Evolutionary conservation across 2,113 vertebrate genomes (phyloP), one percentile per base, ranked within the genome.

Genomic region (Orycteropus afer): DNA sequence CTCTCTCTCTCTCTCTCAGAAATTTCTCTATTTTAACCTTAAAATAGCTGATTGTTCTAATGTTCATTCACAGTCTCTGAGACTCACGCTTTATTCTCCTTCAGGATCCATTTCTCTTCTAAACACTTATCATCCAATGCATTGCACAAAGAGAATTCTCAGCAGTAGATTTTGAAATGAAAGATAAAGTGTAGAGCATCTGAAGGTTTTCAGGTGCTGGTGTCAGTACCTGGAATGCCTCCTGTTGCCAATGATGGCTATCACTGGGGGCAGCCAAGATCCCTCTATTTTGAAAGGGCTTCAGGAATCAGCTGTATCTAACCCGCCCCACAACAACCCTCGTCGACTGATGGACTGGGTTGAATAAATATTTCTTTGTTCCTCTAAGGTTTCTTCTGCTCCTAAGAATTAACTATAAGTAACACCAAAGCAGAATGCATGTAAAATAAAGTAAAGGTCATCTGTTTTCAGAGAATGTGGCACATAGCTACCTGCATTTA

Each of bases 151-250:
- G 98, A 98, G 97, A 98, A 97, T 96, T 98, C 98, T 97, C 98
- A 98, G 98, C 98, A 98, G 98, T 97, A 94, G 97, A 95, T 98
- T 98, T 98, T 98, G 96, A 98, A 98, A 98, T 98, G 98, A 98
- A 98, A 98, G 98, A 97, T 92, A 94, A 98, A 98, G 97, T 97
- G 97, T 96, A 89, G 96, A 95, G 97, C 97, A 96, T 98, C 97
- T 98, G 98, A 98, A 97, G 96, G 83, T 97, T 97, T 79, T 94
- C 98, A 98, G 97, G 97, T 97, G 96, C 97, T 95, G 92, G 97
- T 98, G 98, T 98, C 98, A 97, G 98, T 96, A 90, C 96, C 97
- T 49, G 97, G 94, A 96, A 98, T 97, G 98, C 98, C 98, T 98
- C 98, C 98, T 98, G 98, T 98, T 98, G 98, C 98, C 98, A 98